Evolutionary conservation across 1,140 invertebrate species (phyloP), one percentile per base, ranked within the genome.

Genomic region (Pentalonia nigronervosa): DNA sequence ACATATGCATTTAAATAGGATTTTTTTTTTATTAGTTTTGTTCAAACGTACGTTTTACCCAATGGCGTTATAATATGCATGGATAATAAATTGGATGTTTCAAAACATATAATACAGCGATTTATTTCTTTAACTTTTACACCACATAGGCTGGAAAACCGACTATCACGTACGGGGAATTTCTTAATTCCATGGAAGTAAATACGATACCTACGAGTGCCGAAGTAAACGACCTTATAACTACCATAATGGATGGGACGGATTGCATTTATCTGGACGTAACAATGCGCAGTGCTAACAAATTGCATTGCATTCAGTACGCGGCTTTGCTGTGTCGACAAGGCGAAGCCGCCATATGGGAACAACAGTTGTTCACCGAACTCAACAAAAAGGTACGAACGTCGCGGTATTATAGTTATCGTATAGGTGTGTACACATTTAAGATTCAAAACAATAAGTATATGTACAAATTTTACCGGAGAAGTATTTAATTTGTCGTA

Each of bases 231-330:
- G 76, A 93, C 23, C 48, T 93, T 7, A 56, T 93, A 23, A 93
- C 21, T 11, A 56, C 91, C 2, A 81, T 93, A 86, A 48, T 93
- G 67, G 91, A 93, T 17, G 91, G 76, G 0, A 56, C 81, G 11
- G 91, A 93, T 50, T 81, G 67, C 34, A 53, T 93, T 84, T 93
- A 93, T 34, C 23, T 93, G 36, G 81, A 86, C 14, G 81, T 93
- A 47, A 93, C 91, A 14, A 30, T 2, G 4, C 81, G 91, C 7
- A 36, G 47, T 20, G 11, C 9, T 2, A 30, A 84, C 48, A 48
- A 93, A 56, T 50, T 56, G 48, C 76, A 84, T 23, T 93, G 81
- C 48, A 25, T 93, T 21, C 20, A 93, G 7, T 86, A 30, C 34
- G 34, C 48, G 34, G 56, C 91, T 14, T 53, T 25, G 14, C 14